Evolutionary conservation across 2,888 invertebrate species (phyloP).

Genomic region (Cataglyphis cursor): DNA sequence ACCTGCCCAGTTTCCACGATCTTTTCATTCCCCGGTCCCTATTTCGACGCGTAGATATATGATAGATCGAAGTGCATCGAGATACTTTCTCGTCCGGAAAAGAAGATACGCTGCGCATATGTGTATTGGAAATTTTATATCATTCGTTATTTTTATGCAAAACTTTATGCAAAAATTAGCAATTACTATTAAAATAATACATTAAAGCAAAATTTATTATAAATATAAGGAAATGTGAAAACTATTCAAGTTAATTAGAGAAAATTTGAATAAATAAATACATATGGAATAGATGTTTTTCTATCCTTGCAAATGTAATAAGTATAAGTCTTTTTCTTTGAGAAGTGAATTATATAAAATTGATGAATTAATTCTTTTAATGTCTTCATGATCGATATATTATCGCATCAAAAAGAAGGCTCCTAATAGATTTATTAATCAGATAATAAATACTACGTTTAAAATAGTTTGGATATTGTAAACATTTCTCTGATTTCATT

Average conservation of each 20-base stretch:
- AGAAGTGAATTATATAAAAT: constrained; percentile 9
- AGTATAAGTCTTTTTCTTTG: not conserved
- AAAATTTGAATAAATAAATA: constrained; percentile 28
- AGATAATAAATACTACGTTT: not conserved
- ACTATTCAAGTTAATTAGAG: not conserved
- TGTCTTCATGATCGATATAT: not conserved
- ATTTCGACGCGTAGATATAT: constrained; percentile 52
- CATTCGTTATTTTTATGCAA: not conserved
- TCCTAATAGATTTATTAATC: not conserved
- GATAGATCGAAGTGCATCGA: constrained; percentile 52
- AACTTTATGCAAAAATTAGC: constrained; percentile 1
- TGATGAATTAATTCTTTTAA: not conserved
- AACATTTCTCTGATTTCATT: not conserved
- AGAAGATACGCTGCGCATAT: constrained; percentile 21
- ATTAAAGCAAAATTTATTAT: not conserved
- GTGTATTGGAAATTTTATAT: constrained; percentile 28
- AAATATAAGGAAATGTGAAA: constrained; percentile 17
- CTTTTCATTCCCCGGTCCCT: constrained; percentile 50
- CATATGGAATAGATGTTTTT: not conserved
- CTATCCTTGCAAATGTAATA: not conserved
- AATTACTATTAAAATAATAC: constrained; percentile 19
- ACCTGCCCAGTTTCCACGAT: constrained; percentile 63
- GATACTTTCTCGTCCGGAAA: constrained; percentile 45
- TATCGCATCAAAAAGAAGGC: not conserved
- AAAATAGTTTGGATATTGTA: not conserved